These are phyloP conservation scores for Euthynnus affinis DNA, from an alignment of 2,797 vertebrate genomes.

Conservation along the genomic window DNA sequence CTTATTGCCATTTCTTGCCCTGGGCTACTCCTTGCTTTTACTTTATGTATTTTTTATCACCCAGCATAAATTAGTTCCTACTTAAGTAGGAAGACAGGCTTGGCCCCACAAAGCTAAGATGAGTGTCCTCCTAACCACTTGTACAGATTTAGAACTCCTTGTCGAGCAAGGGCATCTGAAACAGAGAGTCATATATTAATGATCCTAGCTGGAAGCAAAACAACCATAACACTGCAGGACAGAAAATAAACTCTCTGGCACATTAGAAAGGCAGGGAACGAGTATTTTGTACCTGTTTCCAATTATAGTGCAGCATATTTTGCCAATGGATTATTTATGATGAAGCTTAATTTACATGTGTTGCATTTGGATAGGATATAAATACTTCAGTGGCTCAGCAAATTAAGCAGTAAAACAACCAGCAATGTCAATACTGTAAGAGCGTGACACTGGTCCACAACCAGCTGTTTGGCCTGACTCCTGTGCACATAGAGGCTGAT, in stretches of 20 bases:
- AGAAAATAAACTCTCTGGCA: conserved; percentile 51
- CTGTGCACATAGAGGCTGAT: conserved; percentile 38
- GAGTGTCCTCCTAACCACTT: conserved; percentile 69
- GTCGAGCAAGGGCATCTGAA: conserved; percentile 73
- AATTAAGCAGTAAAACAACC: conserved; percentile 65
- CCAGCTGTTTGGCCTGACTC: conserved; percentile 29
- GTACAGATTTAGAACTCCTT: conserved; percentile 71
- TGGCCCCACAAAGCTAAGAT: conserved; percentile 53
- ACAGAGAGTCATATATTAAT: conserved; percentile 69
- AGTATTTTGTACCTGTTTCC: conserved; percentile 66
- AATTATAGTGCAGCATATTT: conserved; percentile 50
- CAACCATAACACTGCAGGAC: conserved; percentile 43
- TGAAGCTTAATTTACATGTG: conserved; percentile 63
- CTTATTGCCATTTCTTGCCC: conserved; percentile 69
- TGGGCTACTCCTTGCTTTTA: conserved; percentile 73
- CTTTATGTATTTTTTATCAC: conserved; percentile 82
- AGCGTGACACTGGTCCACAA: conserved; percentile 18
- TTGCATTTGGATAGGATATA: conserved; percentile 59
- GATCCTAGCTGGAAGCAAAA: conserved; percentile 57
- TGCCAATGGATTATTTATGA: conserved; percentile 67
- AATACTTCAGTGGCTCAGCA: conserved; percentile 62
- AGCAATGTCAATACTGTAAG: conserved; percentile 43
- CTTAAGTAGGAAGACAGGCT: conserved; percentile 65
- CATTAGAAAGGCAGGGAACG: conserved; percentile 52
- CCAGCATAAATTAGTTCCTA: conserved; percentile 78